Evolutionary conservation across 2,113 vertebrate genomes (phyloP), one percentile per base, ranked within the genome.

Genomic region (Burhinus oedicnemus): DNA sequence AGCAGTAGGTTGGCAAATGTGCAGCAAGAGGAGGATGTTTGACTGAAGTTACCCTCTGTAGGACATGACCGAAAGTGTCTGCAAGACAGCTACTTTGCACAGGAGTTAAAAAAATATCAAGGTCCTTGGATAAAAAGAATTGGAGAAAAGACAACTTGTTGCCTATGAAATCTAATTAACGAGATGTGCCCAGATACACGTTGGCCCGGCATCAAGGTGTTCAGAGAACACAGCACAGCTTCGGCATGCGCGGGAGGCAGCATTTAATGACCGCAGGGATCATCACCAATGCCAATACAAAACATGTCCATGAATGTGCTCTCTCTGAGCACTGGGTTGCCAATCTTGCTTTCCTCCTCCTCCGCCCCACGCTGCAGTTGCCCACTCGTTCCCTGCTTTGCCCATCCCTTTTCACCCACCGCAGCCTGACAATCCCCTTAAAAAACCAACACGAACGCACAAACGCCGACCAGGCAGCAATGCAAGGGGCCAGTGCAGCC

Each of bases 231-330:
- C 42, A 54, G 38, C 23, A 19, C 1, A 7, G 51, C 52, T 62
- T 2, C 60, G 45, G 47, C 2, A 5, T 9, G 9, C 44, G 66
- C 77, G 34, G 45, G 44, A 91, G 49, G 30, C 23, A 26, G 32
- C 47, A 2, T 4, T 2, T 3, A 38, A 2, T 1, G 15, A 16
- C 61, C 14, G 14, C 42, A 23, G 47, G 61, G 58, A 5, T 60
- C 61, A 5, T 42, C 64, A 32, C 16, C 47, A 36, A 6, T 3
- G 2, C 44, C 47, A 16, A 1, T 5, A 13, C 29, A 34, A 26
- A 22, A 3, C 38, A 9, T 0, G 0, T 3, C 52, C 29, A 1
- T 1, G 4, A 12, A 4, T 25, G 7, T 2, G 0, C 12, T 36
- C 15, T 12, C 40, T n/a, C 25, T 4, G 15, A 55, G 4, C 22